phyloP scores from a whole-genome alignment of 2,888 invertebrate species.

The Drosophila borealis region DNA sequence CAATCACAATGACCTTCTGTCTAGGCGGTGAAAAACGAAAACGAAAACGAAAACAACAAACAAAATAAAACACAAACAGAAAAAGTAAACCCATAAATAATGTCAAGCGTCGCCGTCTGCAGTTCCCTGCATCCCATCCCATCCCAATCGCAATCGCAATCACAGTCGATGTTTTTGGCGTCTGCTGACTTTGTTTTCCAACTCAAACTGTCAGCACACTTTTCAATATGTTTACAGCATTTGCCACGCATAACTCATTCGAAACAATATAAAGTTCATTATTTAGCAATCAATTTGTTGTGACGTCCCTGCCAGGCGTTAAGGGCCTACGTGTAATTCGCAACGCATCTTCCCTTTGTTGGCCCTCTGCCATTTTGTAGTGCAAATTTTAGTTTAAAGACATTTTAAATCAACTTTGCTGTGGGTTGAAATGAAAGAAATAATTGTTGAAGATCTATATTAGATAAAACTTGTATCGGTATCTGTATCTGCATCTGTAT shows the following conservation, averaged over 20 bases:
- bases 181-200: slow-evolving; percentile 50
- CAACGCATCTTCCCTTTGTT: slow-evolving; percentile 28
- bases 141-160: slow-evolving; percentile 25
- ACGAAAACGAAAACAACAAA: background rate
- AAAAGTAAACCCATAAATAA: slow-evolving; percentile 68
- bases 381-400: slow-evolving; percentile 21
- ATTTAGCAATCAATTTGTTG: slow-evolving; percentile 81
- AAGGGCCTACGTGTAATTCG: slow-evolving; percentile 28
- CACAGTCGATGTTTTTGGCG: slow-evolving; percentile 37
- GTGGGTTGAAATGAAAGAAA: background rate
- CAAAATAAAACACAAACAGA: background rate
- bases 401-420: background rate
- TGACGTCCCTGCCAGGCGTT: slow-evolving; percentile 52
- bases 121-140: slow-evolving; percentile 5
- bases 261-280: slow-evolving; percentile 83
- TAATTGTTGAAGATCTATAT: background rate
- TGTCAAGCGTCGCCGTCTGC: slow-evolving; percentile 34
- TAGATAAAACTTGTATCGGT: background rate
- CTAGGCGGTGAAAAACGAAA: slow-evolving; percentile 30
- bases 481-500: background rate
- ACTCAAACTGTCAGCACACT: slow-evolving; percentile 50
- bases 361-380: slow-evolving; percentile 11
- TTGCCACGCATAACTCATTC: slow-evolving; percentile 65
- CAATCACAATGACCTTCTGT: slow-evolving; percentile 65
- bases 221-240: slow-evolving; percentile 50